Conservation (phyloP, 1,140 invertebrate genomes). For the Radopholus similis region DNA sequence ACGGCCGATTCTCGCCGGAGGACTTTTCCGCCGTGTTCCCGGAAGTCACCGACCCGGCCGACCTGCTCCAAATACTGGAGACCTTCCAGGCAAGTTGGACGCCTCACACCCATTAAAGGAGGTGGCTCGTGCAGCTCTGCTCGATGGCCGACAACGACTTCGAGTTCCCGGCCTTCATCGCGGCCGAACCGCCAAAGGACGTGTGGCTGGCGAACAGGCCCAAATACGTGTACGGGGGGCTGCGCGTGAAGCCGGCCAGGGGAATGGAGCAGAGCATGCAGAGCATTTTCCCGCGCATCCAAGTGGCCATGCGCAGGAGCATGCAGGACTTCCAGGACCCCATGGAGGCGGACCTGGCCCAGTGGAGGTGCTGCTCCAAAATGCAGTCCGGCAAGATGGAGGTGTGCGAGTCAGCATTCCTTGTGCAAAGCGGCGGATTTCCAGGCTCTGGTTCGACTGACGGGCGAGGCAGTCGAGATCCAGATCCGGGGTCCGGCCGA, state of each 20-base stretch:
- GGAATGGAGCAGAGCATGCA: slow-evolving; percentile 59
- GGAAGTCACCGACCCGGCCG: slow-evolving; percentile 70
- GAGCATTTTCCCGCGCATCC: slow-evolving; percentile 57
- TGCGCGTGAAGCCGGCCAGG: slow-evolving; percentile 61
- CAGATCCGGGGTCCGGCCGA: slow-evolving; percentile 69
- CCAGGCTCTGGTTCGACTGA: slow-evolving; percentile 72
- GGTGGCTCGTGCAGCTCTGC: slow-evolving; percentile 64
- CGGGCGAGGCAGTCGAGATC: slow-evolving; percentile 68
- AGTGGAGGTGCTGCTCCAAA: slow-evolving; percentile 77
- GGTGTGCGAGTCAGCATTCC: too few species aligned
- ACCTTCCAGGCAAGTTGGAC: slow-evolving; percentile 63
- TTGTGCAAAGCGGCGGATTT: too few species aligned
- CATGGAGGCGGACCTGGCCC: slow-evolving; percentile 69
- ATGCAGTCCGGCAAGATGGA: slow-evolving; percentile 72
- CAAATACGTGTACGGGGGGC: slow-evolving; percentile 70
- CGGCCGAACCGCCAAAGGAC: slow-evolving; percentile 71
- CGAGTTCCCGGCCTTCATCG: slow-evolving; percentile 77
- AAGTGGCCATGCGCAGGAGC: slow-evolving; percentile 69
- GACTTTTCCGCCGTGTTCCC: slow-evolving; percentile 75
- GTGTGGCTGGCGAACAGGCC: slow-evolving; percentile 71
- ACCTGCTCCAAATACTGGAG: slow-evolving; percentile 71
- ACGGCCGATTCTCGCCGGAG: slow-evolving; percentile 66
- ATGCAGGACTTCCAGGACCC: slow-evolving; percentile 66
- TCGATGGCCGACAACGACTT: slow-evolving; percentile 75
- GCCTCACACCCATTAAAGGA: neutral